phyloP scores from a whole-genome alignment of 1,140 invertebrate species.

The Drosophila tristis region DNA sequence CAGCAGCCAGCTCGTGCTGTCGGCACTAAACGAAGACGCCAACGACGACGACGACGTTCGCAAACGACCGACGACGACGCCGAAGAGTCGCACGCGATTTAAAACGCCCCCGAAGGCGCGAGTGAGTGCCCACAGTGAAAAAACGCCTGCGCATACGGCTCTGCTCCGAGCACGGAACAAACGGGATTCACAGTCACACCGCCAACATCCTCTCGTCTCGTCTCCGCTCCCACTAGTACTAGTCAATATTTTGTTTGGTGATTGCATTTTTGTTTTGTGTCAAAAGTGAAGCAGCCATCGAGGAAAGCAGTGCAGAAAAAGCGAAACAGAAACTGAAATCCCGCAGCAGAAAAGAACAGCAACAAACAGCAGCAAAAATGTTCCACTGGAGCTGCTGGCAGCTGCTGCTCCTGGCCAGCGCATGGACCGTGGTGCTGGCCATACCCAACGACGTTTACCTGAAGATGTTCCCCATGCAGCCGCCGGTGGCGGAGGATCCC shows the following conservation, averaged over 20 bases:
- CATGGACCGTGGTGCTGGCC: slow-evolving; percentile 2
- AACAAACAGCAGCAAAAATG: neutral
- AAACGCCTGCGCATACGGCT: slow-evolving; percentile 65
- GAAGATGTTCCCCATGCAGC: slow-evolving; percentile 60
- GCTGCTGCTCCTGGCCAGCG: slow-evolving; percentile 18
- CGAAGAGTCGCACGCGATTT: slow-evolving; percentile 48
- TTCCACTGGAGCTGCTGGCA: neutral
- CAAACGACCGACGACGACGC: slow-evolving; percentile 49
- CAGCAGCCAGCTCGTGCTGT: neutral
- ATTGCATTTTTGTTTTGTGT: too few species aligned
- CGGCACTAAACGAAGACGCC: slow-evolving; percentile 44
- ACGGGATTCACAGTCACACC: neutral
- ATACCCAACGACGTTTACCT: slow-evolving; percentile 65
- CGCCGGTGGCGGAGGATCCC: slow-evolving; percentile 87
- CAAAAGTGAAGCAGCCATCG: too few species aligned
- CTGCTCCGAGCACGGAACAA: neutral
- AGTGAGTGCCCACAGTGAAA: neutral
- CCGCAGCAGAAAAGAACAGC: too few species aligned
- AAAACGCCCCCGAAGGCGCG: slow-evolving; percentile 36
- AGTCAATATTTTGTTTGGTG: too few species aligned
- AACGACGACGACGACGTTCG: slow-evolving; percentile 60
- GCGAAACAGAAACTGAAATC: neutral
- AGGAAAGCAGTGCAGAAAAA: too few species aligned
- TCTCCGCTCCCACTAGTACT: too few species aligned
- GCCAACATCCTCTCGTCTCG: too few species aligned